phyloP scores from a whole-genome alignment of 1,140 invertebrate genomes.

The Panagrolaimus sp. region DNA sequence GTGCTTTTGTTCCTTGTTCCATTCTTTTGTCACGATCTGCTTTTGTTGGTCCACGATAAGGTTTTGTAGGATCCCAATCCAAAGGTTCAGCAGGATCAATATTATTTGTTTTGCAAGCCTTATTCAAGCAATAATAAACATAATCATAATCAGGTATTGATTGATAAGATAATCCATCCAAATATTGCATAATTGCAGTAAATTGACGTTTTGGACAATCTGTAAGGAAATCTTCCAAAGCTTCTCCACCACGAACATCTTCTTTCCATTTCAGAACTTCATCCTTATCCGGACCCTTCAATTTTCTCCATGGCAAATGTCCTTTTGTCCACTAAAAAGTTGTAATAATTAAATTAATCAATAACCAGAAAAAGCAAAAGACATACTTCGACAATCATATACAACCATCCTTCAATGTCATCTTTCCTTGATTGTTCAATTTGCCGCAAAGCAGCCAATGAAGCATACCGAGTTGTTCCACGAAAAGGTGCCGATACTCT shows the following conservation, averaged over 20 bases:
- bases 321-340: conserved; percentile 2
- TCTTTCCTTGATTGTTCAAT: conserved; percentile 32
- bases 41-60: not conserved
- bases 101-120: not conserved
- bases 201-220: conserved; percentile 28
- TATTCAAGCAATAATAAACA: not conserved
- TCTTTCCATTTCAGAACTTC: conserved; percentile 30
- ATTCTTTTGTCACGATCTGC: not conserved
- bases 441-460: conserved; percentile 24
- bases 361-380: conserved; percentile 13
- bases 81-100: not conserved
- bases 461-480: conserved; percentile 26
- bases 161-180: conserved; percentile 23
- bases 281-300: conserved; percentile 15
- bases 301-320: not conserved
- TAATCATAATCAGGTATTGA: conserved; percentile 25
- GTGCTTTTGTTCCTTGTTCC: too few relatives aligned
- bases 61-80: conserved; percentile 10
- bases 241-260: conserved; percentile 15
- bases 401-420: conserved; percentile 30
- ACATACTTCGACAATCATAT: conserved; percentile 25
- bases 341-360: too few relatives aligned
- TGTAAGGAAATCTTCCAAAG: conserved; percentile 21
- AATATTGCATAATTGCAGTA: conserved; percentile 16
- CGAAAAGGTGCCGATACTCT: conserved; percentile 24